phyloP scores from a whole-genome alignment of 2,797 vertebrate species.

The Dromococcyx pavoninus region DNA sequence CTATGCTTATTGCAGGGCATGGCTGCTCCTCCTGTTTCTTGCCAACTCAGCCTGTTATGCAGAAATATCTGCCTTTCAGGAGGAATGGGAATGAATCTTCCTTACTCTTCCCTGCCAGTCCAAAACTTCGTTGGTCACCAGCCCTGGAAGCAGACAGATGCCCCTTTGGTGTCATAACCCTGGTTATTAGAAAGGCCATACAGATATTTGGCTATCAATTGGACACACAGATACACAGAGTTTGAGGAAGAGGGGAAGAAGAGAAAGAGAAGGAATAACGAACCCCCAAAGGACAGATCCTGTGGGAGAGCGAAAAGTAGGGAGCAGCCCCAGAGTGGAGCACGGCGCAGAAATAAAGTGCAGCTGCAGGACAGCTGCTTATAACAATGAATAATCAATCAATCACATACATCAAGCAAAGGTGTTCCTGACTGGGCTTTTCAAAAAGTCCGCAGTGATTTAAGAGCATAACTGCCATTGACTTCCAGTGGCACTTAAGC shows the following conservation, averaged over 20 bases:
- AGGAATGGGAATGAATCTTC: not conserved
- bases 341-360: not conserved
- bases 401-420: not conserved
- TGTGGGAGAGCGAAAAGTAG: not conserved
- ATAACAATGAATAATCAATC: slow-evolving; percentile 20
- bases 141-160: not conserved
- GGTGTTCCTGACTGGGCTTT: not conserved
- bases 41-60: not conserved
- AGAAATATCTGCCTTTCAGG: not conserved
- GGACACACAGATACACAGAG: not conserved
- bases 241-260: not conserved
- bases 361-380: not conserved
- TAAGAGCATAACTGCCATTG: not conserved
- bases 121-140: not conserved
- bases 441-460: not conserved
- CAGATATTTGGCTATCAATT: not conserved
- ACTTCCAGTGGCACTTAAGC: not conserved
- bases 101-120: not conserved
- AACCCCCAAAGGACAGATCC: not conserved
- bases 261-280: not conserved
- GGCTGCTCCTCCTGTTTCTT: not conserved
- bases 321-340: not conserved
- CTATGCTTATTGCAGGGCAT: not conserved
- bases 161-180: not conserved
- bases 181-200: not conserved